A percentile compares a stretch with the other conserved stretches of the same genome.
Conservation (phyloP, 2,888 invertebrate genomes). For the Mellilla xanthometata region DNA sequence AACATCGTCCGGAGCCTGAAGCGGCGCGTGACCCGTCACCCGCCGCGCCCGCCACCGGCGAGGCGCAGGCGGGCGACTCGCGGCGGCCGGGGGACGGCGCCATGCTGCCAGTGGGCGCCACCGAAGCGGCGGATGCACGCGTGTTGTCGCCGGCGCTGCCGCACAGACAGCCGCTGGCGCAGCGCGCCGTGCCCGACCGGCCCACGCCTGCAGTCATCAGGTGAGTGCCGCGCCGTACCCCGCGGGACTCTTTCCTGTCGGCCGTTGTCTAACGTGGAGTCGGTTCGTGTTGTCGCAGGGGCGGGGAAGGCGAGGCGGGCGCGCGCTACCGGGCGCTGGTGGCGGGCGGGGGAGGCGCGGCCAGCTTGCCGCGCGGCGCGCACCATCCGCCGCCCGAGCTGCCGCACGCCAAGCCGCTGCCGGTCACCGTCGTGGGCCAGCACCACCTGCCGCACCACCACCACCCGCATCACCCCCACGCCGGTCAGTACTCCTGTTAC, state of each 20-base stretch:
- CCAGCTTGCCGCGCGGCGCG: slow-evolving; percentile 75
- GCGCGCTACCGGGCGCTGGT: slow-evolving; percentile 57
- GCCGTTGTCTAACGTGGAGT: neutral
- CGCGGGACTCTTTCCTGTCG: neutral
- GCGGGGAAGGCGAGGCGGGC: slow-evolving; percentile 53
- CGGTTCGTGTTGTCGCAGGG: slow-evolving; percentile 24
- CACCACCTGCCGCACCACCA: slow-evolving; percentile 32
- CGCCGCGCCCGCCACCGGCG: slow-evolving; percentile 34
- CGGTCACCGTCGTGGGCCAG: slow-evolving; percentile 39
- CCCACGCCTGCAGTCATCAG: slow-evolving; percentile 67
- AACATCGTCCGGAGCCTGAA: slow-evolving; percentile 32
- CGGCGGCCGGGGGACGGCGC: slow-evolving; percentile 50
- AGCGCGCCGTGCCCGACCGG: slow-evolving; percentile 52
- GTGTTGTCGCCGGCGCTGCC: slow-evolving; percentile 74
- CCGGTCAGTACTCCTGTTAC: slow-evolving; percentile 22
- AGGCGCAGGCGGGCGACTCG: slow-evolving; percentile 38
- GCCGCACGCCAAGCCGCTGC: slow-evolving; percentile 36
- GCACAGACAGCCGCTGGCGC: slow-evolving; percentile 62
- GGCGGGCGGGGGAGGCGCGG: slow-evolving; percentile 65
- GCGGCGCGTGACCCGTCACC: slow-evolving; percentile 29
- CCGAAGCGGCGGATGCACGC: slow-evolving; percentile 68
- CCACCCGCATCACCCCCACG: slow-evolving; percentile 29
- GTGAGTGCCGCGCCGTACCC: slow-evolving; percentile 28
- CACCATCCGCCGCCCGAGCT: slow-evolving; percentile 56
- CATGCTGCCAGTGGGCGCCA: slow-evolving; percentile 63